Evolutionary conservation across 2,113 vertebrate genomes (phyloP).

Genomic region (Motacilla alba): DNA sequence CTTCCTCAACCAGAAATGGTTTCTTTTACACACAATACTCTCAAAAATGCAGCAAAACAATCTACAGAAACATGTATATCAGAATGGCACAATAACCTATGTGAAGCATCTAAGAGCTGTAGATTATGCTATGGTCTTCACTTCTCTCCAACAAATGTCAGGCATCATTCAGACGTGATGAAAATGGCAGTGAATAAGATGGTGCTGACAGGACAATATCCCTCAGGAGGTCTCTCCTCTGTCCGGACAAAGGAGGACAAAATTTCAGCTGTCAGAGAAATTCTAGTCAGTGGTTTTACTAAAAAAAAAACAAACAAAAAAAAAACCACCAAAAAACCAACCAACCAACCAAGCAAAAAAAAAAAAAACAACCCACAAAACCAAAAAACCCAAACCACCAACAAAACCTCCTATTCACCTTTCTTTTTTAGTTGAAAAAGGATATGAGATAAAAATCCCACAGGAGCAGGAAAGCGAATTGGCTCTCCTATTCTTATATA

Average conservation of each 20-base stretch:
- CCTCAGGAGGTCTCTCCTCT: background rate
- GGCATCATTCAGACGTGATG: background rate
- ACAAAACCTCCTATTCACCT: background rate
- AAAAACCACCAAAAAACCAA: too few relatives aligned
- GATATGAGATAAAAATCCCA: background rate
- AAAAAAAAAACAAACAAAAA: background rate
- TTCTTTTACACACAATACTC: background rate
- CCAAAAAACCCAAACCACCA: background rate
- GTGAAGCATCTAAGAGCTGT: background rate
- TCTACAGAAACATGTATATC: accelerated
- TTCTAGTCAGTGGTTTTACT: background rate
- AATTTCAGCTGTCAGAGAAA: background rate
- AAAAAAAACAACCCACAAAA: background rate
- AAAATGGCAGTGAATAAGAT: background rate
- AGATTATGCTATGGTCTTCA: background rate
- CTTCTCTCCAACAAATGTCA: background rate
- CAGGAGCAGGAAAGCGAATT: background rate
- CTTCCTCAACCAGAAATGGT: background rate
- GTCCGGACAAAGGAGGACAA: background rate
- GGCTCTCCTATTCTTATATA: background rate
- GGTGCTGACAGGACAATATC: background rate
- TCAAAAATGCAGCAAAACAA: background rate
- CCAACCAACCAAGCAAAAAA: too few relatives aligned
- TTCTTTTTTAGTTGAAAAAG: background rate
- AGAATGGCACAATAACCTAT: background rate